Evolutionary conservation across 37 sponge, comb jelly and placozoan genomes (phyloP).

Genomic region (Beroe ovata): DNA sequence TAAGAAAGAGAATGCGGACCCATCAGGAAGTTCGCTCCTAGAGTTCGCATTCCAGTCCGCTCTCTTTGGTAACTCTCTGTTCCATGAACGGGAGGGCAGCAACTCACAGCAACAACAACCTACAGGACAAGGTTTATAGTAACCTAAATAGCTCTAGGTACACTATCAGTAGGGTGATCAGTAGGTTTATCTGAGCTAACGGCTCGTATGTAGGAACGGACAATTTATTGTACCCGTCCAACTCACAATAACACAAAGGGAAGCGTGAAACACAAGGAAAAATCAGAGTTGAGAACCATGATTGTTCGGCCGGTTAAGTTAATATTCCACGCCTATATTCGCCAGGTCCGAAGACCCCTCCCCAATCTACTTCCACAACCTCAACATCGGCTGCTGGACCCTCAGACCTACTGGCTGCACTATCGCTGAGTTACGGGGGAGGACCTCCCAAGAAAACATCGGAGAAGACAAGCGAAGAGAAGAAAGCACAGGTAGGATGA

Average conservation of each 20-base stretch:
- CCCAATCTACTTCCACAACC: neutral
- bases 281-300: too few relatives aligned
- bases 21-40: slow-evolving; percentile 29
- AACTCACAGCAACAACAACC: neutral
- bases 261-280: too few relatives aligned
- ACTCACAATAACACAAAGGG: too few relatives aligned
- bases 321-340: too few relatives aligned
- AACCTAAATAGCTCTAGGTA: too few relatives aligned
- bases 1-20: slow-evolving; percentile 41
- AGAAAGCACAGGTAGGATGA: neutral
- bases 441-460: neutral
- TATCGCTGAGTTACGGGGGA: slow-evolving; percentile 47
- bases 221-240: too few relatives aligned
- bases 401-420: slow-evolving; percentile 48
- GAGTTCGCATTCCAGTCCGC: slow-evolving; percentile 67
- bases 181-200: too few relatives aligned
- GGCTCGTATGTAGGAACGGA: too few relatives aligned
- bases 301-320: too few relatives aligned
- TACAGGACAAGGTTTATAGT: neutral
- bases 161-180: too few relatives aligned
- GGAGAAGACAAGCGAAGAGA: neutral
- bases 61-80: slow-evolving; percentile 64
- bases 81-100: neutral
- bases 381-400: neutral
- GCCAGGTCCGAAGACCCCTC: slow-evolving; percentile 47